Evolutionary conservation across 2,888 invertebrate species (phyloP), one percentile per base, ranked within the genome.

Genomic region (Aphodius granarius): DNA sequence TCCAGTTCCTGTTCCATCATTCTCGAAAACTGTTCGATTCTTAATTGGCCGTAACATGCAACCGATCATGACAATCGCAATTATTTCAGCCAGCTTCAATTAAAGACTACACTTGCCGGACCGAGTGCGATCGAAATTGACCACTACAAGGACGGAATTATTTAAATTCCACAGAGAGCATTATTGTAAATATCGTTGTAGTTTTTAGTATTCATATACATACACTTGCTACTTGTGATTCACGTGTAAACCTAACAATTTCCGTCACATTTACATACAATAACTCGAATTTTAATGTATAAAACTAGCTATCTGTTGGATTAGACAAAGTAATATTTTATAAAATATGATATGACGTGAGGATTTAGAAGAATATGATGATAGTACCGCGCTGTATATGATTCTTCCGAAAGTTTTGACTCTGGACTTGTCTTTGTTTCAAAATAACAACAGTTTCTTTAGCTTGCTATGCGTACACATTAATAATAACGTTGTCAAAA

Each of bases 191-290:
- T 43, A 43, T 43, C 43, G 43, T 9, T 43, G 13, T n/a, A n/a
- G n/a, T n/a, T 43, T 43, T 43, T 43, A 9, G 43, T 43, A 43
- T 43, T 43, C 43, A 43, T 43, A 43, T 0, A 43, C 9, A 6
- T 6, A 9, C 13, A 43, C 43, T 43, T 43, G 43, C 43, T 43
- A 43, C 43, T 76, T 76, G 73, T 73, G 71, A 76, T 73, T 76
- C 43, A 43, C 43, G 43, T 43, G 43, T 43, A 43, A 43, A 43
- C 43, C 73, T 70, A 63, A 74, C 66, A 75, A 73, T 71, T 78
- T 78, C 78, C 76, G 73, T 64, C 72, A 71, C 72, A 76, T 78
- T 78, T 76, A 72, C 78, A 78, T 77, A 78, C 76, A 78, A 76
- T 76, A 74, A 78, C 63, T 70, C 68, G 68, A 74, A 74, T 74